These are phyloP conservation scores for Procambarus clarkii DNA, from an alignment of 1,140 invertebrate genomes.

Conservation along the genomic window DNA sequence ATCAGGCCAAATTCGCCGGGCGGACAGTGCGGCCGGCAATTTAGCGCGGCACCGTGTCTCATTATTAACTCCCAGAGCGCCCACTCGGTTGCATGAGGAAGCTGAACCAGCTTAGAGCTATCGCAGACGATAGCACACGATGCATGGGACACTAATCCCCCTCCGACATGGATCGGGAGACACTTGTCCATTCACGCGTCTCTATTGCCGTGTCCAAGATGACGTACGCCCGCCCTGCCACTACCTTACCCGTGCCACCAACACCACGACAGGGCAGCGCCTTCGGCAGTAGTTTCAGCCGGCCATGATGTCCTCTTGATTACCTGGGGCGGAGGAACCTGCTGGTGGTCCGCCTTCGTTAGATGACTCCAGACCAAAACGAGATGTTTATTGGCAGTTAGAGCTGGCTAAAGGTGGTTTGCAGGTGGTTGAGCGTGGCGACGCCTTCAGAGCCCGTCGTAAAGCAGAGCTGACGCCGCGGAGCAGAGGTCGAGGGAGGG, in stretches of 20 bases:
- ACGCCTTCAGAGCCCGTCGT: not conserved
- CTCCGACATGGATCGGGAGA: slow-evolving; percentile 4
- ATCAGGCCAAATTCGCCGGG: not conserved
- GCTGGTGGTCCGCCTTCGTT: not conserved
- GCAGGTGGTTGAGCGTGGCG: not conserved
- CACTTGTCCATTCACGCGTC: slow-evolving; percentile 23
- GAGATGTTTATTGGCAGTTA: slow-evolving; percentile 15
- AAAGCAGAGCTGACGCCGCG: not conserved
- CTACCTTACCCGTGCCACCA: not conserved
- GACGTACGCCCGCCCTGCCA: not conserved
- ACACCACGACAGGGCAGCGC: not conserved
- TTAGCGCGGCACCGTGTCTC: not conserved
- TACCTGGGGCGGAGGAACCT: not conserved
- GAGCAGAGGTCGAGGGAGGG: not conserved
- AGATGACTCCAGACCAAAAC: not conserved
- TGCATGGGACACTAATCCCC: slow-evolving; percentile 5
- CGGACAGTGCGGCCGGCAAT: not conserved
- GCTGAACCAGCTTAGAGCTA: not conserved
- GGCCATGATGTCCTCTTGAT: not conserved
- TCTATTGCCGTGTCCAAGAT: slow-evolving; percentile 25
- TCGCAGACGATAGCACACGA: not conserved
- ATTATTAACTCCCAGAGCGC: not conserved
- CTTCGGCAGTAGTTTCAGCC: not conserved
- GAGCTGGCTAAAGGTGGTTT: not conserved
- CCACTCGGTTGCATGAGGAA: not conserved